These are phyloP conservation scores for Philopedon plagiatum DNA, from an alignment of 2,888 invertebrate genomes.

Conservation along the genomic window DNA sequence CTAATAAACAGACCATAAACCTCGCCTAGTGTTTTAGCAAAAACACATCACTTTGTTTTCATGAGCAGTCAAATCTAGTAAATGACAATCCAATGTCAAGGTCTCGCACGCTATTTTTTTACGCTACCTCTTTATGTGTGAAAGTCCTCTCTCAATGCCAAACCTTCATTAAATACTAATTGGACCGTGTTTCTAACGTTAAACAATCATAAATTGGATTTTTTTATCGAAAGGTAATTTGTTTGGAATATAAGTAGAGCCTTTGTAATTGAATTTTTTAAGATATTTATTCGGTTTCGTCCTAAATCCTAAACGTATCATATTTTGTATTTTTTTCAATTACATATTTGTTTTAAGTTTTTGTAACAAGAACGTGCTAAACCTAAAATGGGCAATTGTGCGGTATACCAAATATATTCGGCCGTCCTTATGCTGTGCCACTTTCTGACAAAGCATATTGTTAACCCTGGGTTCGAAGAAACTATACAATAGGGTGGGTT, in stretches of 20 bases:
- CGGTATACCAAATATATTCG: too few relatives aligned
- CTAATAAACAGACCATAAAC: not conserved
- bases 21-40: not conserved
- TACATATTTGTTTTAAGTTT: too few relatives aligned
- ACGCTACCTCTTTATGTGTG: slow-evolving; percentile 13
- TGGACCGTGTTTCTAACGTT: not conserved
- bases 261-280: not conserved
- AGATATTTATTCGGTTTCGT: too few relatives aligned
- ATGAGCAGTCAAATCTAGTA: not conserved
- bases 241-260: not conserved
- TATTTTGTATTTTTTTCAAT: too few relatives aligned
- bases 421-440: too few relatives aligned
- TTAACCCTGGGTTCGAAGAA: too few relatives aligned
- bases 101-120: slow-evolving; percentile 11
- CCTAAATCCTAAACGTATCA: too few relatives aligned
- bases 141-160: slow-evolving; percentile 34
- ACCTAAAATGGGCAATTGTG: too few relatives aligned
- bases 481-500: too few relatives aligned
- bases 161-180: not conserved
- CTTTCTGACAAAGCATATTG: too few relatives aligned
- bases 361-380: too few relatives aligned
- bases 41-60: not conserved
- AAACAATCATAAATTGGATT: not conserved
- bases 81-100: slow-evolving; percentile 38
- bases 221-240: not conserved